Evolutionary conservation across 35 echinoderm and acorn worm genomes (phyloP).

Genomic region (Lytechinus pictus): DNA sequence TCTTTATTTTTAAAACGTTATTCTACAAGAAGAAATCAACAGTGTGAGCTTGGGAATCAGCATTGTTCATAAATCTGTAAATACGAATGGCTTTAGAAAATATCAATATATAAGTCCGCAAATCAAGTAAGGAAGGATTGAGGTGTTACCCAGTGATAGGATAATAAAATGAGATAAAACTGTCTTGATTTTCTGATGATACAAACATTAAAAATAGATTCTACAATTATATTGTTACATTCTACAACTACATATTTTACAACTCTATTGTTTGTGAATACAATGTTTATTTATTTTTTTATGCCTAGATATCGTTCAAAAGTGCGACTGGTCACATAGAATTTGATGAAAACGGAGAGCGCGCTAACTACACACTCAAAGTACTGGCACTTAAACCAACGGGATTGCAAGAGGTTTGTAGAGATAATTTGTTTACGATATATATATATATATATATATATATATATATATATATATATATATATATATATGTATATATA

Average conservation of each 20-base stretch:
- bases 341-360: slow-evolving; percentile 70
- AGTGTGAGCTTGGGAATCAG: too few species aligned
- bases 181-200: too few species aligned
- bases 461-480: not conserved
- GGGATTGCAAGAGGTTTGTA: slow-evolving; percentile 64
- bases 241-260: not conserved
- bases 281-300: not conserved
- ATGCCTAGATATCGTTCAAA: slow-evolving; percentile 6
- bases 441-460: not conserved
- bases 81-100: too few species aligned
- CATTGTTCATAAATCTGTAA: too few species aligned
- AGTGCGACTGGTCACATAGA: slow-evolving; percentile 73
- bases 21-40: too few species aligned
- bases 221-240: not conserved
- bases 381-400: slow-evolving; percentile 61
- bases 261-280: not conserved
- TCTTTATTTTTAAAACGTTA: too few species aligned
- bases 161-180: too few species aligned
- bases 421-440: not conserved
- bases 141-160: too few species aligned
- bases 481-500: too few species aligned
- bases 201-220: too few species aligned
- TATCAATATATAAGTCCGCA: too few species aligned
- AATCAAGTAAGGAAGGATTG: too few species aligned
- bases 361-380: slow-evolving; percentile 72